These are phyloP conservation scores for Gobiocypris rarus DNA, from an alignment of 2,113 vertebrate genomes.

Conservation along the genomic window DNA sequence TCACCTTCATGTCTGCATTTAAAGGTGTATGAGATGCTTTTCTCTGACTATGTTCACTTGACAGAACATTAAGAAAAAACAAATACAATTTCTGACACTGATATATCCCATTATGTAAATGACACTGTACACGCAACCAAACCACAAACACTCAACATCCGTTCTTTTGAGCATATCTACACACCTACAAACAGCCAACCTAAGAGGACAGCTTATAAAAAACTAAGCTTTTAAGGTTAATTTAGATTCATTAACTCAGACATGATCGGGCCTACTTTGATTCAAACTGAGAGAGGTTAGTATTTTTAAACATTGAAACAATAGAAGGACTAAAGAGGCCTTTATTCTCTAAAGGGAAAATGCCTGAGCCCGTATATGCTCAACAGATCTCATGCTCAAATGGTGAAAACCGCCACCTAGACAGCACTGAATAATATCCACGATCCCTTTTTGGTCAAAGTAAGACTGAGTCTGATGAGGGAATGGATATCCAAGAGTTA, in stretches of 20 bases:
- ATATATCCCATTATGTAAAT: slow-evolving; percentile 37
- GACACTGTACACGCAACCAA: not conserved
- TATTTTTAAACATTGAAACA: slow-evolving; percentile 48
- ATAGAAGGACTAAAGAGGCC: slow-evolving; percentile 42
- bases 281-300: slow-evolving; percentile 61
- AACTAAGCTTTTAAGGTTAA: slow-evolving; percentile 48
- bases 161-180: not conserved
- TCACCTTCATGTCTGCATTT: slow-evolving; percentile 64
- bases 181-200: not conserved
- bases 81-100: slow-evolving; percentile 18
- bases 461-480: slow-evolving; percentile 64
- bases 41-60: slow-evolving; percentile 47
- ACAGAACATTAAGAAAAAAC: slow-evolving; percentile 54
- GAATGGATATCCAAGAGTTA: slow-evolving; percentile 91
- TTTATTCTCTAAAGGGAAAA: slow-evolving; percentile 53
- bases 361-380: slow-evolving; percentile 16
- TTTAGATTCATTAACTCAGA: slow-evolving; percentile 53
- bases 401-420: not conserved
- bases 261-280: slow-evolving; percentile 55
- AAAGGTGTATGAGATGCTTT: slow-evolving; percentile 51
- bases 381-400: not conserved
- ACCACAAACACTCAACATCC: not conserved
- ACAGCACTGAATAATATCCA: not conserved
- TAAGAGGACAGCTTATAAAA: slow-evolving; percentile 22
- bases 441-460: slow-evolving; percentile 4